Conservation (phyloP, 1,140 invertebrate genomes). For the Drosophila prosaltans region DNA sequence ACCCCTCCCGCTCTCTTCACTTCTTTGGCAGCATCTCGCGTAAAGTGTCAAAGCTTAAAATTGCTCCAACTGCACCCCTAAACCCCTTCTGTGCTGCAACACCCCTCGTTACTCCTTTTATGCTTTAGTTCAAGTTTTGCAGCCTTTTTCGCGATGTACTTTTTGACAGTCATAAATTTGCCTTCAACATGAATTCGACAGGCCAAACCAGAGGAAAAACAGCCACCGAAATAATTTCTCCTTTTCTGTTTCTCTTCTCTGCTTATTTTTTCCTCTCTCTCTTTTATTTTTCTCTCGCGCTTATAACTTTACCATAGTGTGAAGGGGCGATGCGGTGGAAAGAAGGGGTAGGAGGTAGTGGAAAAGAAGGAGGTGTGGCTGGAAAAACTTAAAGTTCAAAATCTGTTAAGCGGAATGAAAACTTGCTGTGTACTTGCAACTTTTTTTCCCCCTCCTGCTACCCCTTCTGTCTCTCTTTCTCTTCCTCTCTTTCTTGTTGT, state of each 20-base stretch:
- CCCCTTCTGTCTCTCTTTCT: background rate
- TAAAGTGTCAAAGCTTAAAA: constrained; percentile 51
- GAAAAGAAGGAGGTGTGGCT: constrained; percentile 10
- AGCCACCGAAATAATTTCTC: constrained; percentile 27
- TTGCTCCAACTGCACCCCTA: constrained; percentile 10
- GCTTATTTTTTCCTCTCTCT: background rate
- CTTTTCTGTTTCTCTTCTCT: background rate
- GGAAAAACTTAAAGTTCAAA: constrained; percentile 47
- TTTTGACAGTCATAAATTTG: constrained; percentile 76
- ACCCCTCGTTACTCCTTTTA: background rate
- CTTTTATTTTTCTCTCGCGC: constrained; percentile 25
- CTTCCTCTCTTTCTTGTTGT: background rate
- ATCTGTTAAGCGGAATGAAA: constrained; percentile 63
- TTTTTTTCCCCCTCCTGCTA: background rate
- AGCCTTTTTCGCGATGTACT: constrained; percentile 32
- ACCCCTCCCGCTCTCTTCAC: too few relatives aligned
- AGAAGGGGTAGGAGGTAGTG: background rate
- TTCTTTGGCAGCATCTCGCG: constrained; percentile 20
- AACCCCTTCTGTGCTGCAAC: background rate
- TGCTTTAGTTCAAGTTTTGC: constrained; percentile 26
- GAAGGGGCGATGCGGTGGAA: background rate
- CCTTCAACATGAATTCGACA: constrained; percentile 70
- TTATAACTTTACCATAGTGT: constrained; percentile 33
- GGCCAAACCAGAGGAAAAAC: constrained; percentile 39
- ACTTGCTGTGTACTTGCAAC: constrained; percentile 36